These are phyloP conservation scores for Anorthoa munda DNA, from an alignment of 2,888 invertebrate genomes.

Conservation along the genomic window DNA sequence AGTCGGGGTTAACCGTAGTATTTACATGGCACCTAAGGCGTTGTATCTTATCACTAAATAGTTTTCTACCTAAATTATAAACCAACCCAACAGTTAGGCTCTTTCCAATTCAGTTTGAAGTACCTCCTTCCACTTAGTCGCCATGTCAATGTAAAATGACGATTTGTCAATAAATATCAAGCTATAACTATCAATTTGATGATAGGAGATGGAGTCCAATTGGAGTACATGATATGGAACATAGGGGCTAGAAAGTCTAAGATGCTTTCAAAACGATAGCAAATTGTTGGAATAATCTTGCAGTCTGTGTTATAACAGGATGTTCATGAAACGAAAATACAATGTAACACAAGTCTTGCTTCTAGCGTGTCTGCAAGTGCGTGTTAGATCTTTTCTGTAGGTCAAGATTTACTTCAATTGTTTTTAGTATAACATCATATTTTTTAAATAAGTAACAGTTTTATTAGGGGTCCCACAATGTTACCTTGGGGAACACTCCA, in stretches of 20 bases:
- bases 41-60: no score
- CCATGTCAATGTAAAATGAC: no score
- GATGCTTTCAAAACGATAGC: no score
- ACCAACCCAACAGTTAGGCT: neutral
- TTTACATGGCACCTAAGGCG: neutral
- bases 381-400: constrained; percentile 8
- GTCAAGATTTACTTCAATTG: constrained; percentile 8
- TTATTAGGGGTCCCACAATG: constrained; percentile 7
- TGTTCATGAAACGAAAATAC: neutral
- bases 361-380: neutral
- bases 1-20: neutral
- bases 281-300: neutral
- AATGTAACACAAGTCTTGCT: neutral
- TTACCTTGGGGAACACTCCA: neutral
- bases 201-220: no score
- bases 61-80: neutral
- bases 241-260: no score
- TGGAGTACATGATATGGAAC: no score
- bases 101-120: no score
- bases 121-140: no score
- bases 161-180: no score
- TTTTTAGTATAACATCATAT: neutral
- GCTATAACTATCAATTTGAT: no score
- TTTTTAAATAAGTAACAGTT: neutral
- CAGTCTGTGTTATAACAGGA: neutral